Percentiles rank a stretch among this genome's conserved stretches.
These are phyloP conservation scores for Vombatus ursinus DNA, from an alignment of 2,113 vertebrate genomes.

Conservation along the genomic window DNA sequence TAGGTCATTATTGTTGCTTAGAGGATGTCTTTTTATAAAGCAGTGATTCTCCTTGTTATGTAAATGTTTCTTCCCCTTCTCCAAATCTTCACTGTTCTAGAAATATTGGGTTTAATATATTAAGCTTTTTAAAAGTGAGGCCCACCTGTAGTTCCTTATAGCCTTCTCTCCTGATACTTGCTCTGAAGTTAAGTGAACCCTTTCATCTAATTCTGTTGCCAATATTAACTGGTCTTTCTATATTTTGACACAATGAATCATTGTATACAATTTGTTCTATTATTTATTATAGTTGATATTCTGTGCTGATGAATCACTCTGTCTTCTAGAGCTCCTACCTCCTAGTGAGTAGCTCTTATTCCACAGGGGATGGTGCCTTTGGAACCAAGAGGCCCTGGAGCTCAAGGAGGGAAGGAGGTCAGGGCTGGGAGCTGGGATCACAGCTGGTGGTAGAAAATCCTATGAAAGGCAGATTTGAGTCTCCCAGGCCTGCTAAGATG, in stretches of 20 bases:
- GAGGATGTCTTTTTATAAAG: background rate
- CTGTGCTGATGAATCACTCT: background rate
- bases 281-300: constrained; percentile 36
- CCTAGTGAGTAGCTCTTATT: background rate
- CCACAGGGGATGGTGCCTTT: constrained; percentile 8
- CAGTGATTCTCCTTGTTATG: background rate
- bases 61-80: background rate
- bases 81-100: background rate
- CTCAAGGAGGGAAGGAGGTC: background rate
- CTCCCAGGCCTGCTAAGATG: background rate
- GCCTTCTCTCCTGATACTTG: background rate
- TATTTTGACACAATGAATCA: constrained; percentile 62
- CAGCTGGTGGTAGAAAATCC: background rate
- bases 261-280: constrained; percentile 41
- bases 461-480: constrained; percentile 3
- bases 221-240: constrained; percentile 62
- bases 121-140: background rate
- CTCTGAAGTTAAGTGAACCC: background rate
- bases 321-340: background rate
- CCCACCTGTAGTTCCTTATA: background rate
- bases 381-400: constrained; percentile 32
- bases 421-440: background rate
- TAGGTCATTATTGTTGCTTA: background rate
- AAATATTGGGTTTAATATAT: accelerated
- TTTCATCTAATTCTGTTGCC: constrained; percentile 52